These are phyloP conservation scores for Ctenochaetus hawaiiensis DNA, from an alignment of 2,797 vertebrate species.

Conservation along the genomic window DNA sequence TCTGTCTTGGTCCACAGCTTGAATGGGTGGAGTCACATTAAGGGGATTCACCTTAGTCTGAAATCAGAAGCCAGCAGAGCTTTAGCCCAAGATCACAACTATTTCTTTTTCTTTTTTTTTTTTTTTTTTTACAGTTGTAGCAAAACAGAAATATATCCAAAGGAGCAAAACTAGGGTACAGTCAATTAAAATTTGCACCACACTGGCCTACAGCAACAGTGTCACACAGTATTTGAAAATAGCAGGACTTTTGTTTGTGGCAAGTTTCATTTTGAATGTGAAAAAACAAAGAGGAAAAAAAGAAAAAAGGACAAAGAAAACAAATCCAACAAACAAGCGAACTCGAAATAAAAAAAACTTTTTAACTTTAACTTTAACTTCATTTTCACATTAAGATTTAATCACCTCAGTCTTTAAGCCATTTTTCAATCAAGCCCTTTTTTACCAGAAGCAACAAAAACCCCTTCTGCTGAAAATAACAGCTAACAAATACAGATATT, in stretches of 20 bases:
- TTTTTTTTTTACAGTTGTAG: background rate
- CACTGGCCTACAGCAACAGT: background rate
- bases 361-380: background rate
- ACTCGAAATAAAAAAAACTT: background rate
- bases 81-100: background rate
- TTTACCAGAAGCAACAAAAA: conserved; percentile 5
- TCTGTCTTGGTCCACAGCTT: conserved; percentile 95
- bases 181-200: background rate
- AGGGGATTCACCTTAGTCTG: conserved; percentile 93
- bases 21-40: conserved; percentile 93
- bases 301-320: background rate
- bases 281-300: background rate
- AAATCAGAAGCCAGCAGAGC: conserved; percentile 46
- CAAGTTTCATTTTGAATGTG: background rate
- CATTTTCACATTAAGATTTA: background rate
- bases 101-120: too few species aligned
- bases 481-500: background rate
- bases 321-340: background rate
- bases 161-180: background rate
- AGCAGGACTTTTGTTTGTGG: too few species aligned
- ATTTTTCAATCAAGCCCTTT: background rate
- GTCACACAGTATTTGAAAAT: background rate
- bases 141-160: background rate
- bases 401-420: background rate
- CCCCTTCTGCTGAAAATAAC: background rate